Evolutionary conservation across 2,113 vertebrate genomes (phyloP).

Genomic region (Dipodomys merriami): DNA sequence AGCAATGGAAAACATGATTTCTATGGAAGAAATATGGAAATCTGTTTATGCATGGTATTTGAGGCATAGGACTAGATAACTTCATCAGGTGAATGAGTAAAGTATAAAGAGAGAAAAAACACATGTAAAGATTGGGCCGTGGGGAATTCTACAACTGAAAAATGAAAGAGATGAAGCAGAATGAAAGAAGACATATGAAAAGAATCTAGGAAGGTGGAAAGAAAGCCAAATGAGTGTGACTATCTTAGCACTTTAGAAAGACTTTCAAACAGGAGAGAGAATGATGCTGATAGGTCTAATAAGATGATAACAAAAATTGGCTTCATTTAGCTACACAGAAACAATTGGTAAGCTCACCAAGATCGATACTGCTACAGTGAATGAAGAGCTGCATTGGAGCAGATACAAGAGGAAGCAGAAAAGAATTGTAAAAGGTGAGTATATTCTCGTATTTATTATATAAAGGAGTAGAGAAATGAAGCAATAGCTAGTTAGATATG

Average conservation of each 20-base stretch:
- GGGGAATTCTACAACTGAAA: neutral
- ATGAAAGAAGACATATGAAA: neutral
- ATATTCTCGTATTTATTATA: neutral
- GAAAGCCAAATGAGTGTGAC: neutral
- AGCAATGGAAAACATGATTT: neutral
- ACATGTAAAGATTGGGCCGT: neutral
- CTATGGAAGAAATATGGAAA: neutral
- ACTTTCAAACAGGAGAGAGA: conserved; percentile 1
- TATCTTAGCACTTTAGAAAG: neutral
- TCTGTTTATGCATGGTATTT: neutral
- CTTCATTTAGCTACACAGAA: neutral
- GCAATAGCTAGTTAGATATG: neutral
- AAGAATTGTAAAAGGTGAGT: neutral
- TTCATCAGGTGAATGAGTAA: neutral
- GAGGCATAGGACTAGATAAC: neutral
- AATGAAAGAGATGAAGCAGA: neutral
- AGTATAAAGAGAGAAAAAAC: neutral
- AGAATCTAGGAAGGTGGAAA: neutral
- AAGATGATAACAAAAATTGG: neutral
- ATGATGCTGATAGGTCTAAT: neutral
- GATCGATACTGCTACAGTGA: neutral
- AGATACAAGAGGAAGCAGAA: neutral
- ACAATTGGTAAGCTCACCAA: neutral
- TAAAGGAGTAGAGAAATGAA: neutral
- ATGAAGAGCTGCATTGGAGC: neutral